Conservation (phyloP, 2,113 vertebrate genomes). For the Peromyscus maniculatus region DNA sequence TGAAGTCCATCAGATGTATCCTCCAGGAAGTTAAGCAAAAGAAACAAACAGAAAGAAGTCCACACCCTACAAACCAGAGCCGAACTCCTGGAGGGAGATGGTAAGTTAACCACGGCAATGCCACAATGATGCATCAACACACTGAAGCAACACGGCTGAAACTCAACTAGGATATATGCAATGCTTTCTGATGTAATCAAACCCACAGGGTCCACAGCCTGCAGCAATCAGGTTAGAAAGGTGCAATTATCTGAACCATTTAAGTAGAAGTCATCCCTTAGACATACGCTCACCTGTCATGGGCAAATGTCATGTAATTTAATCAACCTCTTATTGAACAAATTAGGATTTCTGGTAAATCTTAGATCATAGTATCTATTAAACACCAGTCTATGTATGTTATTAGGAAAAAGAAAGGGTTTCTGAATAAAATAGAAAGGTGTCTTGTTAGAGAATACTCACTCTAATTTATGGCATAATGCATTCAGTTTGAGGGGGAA, state of each 20-base stretch:
- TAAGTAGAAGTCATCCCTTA: neutral
- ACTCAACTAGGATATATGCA: neutral
- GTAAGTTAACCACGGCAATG: neutral
- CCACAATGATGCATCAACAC: neutral
- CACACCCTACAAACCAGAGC: neutral
- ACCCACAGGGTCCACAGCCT: neutral
- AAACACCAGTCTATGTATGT: neutral
- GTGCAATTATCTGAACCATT: neutral
- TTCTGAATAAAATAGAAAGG: neutral
- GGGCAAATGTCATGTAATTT: neutral
- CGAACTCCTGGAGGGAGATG: neutral
- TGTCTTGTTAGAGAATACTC: neutral
- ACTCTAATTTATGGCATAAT: neutral
- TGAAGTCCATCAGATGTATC: neutral
- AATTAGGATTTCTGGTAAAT: constrained; percentile 26
- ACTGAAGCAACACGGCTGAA: neutral
- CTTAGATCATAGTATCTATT: neutral
- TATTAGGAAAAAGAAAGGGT: neutral
- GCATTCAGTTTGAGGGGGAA: neutral
- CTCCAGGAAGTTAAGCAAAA: neutral
- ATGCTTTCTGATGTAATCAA: neutral
- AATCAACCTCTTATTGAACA: neutral
- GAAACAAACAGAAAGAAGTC: neutral
- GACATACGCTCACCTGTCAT: neutral
- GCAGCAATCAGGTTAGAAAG: neutral